Evolutionary conservation across 2,797 vertebrate species (phyloP), one percentile per base, ranked within the genome.

Genomic region (Tamandua tetradactyla): DNA sequence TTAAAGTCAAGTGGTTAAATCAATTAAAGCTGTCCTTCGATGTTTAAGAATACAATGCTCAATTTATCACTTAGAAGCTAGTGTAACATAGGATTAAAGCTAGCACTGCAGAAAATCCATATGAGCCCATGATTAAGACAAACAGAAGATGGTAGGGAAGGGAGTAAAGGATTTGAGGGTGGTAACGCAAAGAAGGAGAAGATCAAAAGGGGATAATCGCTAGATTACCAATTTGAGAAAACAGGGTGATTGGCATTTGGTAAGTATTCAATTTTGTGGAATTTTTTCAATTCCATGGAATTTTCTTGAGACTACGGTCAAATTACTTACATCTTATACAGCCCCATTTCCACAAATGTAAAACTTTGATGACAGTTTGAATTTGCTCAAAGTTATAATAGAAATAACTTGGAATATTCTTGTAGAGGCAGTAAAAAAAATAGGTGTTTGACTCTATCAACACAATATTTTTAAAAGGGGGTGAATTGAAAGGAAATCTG

Each of bases 1-100:
- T 97, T 95, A 96, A 97, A 98, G 96, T 97, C 97, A 97, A 64
- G 94, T 93, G 94, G 94, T 96, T 95, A 95, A 91, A 96, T 97
- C 95, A 87, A 95, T 98, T 97, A 93, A 92, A 96, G 55, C 94
- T 95, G 69, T 94, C 89, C 90, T 95, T 72, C 59, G 71, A 95
- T 95, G 62, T 96, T 90, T 76, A 82, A 93, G 96, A 96, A 96
- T 78, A 72, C 37, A 87, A 37, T 78, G 61, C 18, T 94, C 59
- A 68, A 87, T 40, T 93, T 96, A 92, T 92, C 93, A 87, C 69
- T 7, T 32, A 87, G 59, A 86, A 89, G 91, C 52, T 47, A 92
- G 37, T 44, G 25, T 22, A 57, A 71, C 66, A 44, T 2, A 40
- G 57, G 17, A 74, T 30, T 82, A 94, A 71, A 62, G 1, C 8